A percentile compares a stretch with the other conserved stretches of the same genome.
These are phyloP conservation scores for Cyclopterus lumpus DNA, from an alignment of 2,797 vertebrate species.

Conservation along the genomic window DNA sequence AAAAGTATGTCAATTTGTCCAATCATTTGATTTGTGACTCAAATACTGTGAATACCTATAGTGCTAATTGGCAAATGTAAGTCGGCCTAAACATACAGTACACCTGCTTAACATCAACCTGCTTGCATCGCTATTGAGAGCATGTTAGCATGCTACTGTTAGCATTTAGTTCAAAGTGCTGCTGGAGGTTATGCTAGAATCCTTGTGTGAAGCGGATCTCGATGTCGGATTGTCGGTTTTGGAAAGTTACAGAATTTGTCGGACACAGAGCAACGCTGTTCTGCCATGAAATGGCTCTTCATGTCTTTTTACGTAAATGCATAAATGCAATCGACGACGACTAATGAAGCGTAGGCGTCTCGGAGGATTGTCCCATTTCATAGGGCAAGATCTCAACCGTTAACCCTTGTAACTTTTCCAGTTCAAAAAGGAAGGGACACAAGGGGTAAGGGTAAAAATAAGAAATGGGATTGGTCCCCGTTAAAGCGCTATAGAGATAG, in stretches of 20 bases:
- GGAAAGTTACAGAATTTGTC: neutral
- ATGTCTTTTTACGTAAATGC: too few relatives aligned
- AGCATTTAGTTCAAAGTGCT: neutral
- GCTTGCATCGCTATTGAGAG: neutral
- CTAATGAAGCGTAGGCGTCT: too few relatives aligned
- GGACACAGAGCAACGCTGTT: neutral
- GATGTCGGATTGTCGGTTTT: neutral
- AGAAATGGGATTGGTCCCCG: neutral
- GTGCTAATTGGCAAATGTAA: neutral
- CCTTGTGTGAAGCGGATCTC: neutral
- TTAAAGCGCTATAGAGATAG: neutral
- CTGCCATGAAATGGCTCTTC: neutral
- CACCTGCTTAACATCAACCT: neutral
- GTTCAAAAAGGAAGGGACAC: neutral
- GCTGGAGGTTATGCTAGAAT: neutral
- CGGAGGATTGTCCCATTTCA: too few relatives aligned
- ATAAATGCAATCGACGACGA: too few relatives aligned
- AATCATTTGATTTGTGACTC: neutral
- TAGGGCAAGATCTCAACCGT: too few relatives aligned
- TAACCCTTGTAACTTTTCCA: too few relatives aligned
- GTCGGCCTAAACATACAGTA: neutral
- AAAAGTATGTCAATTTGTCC: neutral
- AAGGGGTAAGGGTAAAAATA: neutral
- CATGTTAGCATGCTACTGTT: neutral
- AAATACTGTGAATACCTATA: neutral